Base-by-base conservation (phyloP, 1,140 invertebrate genomes). In the Leptopilina clavipes region DNA sequence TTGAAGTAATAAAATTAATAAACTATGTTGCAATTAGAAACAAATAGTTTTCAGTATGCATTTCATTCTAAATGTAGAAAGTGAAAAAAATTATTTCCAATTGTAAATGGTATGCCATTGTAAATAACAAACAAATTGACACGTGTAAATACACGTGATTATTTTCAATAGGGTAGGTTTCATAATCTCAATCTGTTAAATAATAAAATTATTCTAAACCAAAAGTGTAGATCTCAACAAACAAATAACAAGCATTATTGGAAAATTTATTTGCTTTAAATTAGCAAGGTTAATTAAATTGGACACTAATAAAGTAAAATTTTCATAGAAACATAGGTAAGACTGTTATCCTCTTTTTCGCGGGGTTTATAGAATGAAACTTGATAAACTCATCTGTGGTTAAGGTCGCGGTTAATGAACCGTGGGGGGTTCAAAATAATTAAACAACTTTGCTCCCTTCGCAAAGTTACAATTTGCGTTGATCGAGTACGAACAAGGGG, bases 391-490 rank as follows among this genome's bases (percentile, higher is more conserved):
- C 59, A 65, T 65, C 59, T 14, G 12, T 8, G 19, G 19, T 65
- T 31, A 65, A 31, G 59, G 59, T 37, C 25, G 59, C 11, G 25
- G 59, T 25, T 65, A 65, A 65, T 31, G 59, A 65, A 65, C 22
- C 59, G 2, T 65, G 37, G 37, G 59, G 59, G 59, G 59, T 65
- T n/a, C 12, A 37, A 65, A 65, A 65, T 65, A 65, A 65, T 65
- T 65, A 65, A 65, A 65, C 59, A 65, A 65, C 11, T 65, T 65
- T 31, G 19, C 59, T 65, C 59, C 59, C 59, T 31, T 37, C 12
- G 25, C 48, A 52, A 65, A 65, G 12, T 65, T 65, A 65, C 59
- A 65, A 10, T 65, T 65, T n/a, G 5, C 22, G 12, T 65, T 31
- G 59, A 65, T 37, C 11, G 59, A 65, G 12, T 37, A 31, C 25